These are phyloP conservation scores for Vesta saturnalis DNA, from an alignment of 2,888 invertebrate genomes.

Conservation along the genomic window DNA sequence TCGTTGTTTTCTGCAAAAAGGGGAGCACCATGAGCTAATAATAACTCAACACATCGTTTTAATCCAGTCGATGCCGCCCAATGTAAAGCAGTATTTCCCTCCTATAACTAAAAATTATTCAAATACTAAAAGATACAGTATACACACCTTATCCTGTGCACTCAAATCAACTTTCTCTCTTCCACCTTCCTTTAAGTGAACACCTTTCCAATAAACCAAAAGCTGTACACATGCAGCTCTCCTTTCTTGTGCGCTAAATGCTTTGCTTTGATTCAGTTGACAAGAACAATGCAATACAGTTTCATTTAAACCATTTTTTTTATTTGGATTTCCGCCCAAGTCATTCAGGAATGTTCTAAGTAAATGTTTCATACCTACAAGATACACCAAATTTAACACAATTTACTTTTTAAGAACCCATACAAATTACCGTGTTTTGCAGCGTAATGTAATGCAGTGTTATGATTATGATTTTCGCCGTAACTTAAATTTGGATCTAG, in stretches of 20 bases:
- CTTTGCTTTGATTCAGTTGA: slow-evolving; percentile 62
- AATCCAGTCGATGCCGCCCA: slow-evolving; percentile 72
- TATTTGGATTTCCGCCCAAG: slow-evolving; percentile 74
- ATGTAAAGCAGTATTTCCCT: slow-evolving; percentile 74
- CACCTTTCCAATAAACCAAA: slow-evolving; percentile 71
- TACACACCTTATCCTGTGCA: slow-evolving; percentile 68
- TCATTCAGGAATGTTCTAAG: slow-evolving; percentile 72
- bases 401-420: background rate
- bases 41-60: slow-evolving; percentile 70
- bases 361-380: slow-evolving; percentile 66
- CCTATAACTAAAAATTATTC: slow-evolving; percentile 57
- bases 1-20: slow-evolving; percentile 71
- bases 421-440: slow-evolving; percentile 68
- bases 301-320: slow-evolving; percentile 71
- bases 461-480: slow-evolving; percentile 72
- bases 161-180: slow-evolving; percentile 68
- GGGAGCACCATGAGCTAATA: slow-evolving; percentile 69
- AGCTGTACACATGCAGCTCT: slow-evolving; percentile 70
- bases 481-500: slow-evolving; percentile 75
- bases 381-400: background rate
- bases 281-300: slow-evolving; percentile 72
- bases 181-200: slow-evolving; percentile 64
- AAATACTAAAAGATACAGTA: slow-evolving; percentile 7
- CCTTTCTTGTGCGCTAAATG: slow-evolving; percentile 66
- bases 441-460: slow-evolving; percentile 74